phyloP scores from a whole-genome alignment of 2,888 invertebrate genomes.

The Acronicta aceris region DNA sequence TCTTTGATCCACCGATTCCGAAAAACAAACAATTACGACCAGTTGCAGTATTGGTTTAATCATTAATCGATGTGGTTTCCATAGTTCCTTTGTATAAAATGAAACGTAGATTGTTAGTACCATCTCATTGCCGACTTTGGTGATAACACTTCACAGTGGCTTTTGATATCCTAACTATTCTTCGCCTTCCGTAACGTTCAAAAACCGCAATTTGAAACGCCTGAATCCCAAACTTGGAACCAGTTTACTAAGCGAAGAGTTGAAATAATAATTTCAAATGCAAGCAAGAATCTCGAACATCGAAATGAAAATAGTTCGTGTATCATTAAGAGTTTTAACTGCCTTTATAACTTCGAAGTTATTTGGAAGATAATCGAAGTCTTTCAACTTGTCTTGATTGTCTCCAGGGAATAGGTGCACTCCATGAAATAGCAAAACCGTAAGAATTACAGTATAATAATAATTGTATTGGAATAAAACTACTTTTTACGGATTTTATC shows the following conservation, averaged over 20 bases:
- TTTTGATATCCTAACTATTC: constrained; percentile 5
- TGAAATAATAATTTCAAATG: constrained; percentile 13
- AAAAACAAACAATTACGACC: too few species aligned
- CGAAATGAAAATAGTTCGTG: constrained; percentile 25
- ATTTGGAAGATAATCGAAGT: background rate
- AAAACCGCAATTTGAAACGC: constrained; percentile 1
- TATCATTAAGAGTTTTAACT: constrained; percentile 1
- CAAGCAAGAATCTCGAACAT: background rate
- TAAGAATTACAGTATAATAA: background rate
- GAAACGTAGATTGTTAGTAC: background rate
- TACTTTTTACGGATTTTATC: too few species aligned
- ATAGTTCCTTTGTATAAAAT: too few species aligned
- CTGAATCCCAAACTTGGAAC: background rate
- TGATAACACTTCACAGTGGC: background rate
- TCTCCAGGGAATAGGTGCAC: too few species aligned
- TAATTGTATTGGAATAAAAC: too few species aligned
- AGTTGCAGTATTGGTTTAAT: too few species aligned
- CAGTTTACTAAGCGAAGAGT: background rate
- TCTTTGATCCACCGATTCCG: too few species aligned
- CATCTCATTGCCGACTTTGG: background rate
- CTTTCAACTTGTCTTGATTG: background rate
- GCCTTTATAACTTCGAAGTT: constrained; percentile 2
- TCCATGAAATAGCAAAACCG: too few species aligned
- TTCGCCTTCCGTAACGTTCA: background rate
- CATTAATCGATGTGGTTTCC: too few species aligned